A percentile compares a stretch with the other conserved stretches of the same genome.
Evolutionary conservation across 1,140 invertebrate species (phyloP).

Genomic region (Listronotus oregonensis): DNA sequence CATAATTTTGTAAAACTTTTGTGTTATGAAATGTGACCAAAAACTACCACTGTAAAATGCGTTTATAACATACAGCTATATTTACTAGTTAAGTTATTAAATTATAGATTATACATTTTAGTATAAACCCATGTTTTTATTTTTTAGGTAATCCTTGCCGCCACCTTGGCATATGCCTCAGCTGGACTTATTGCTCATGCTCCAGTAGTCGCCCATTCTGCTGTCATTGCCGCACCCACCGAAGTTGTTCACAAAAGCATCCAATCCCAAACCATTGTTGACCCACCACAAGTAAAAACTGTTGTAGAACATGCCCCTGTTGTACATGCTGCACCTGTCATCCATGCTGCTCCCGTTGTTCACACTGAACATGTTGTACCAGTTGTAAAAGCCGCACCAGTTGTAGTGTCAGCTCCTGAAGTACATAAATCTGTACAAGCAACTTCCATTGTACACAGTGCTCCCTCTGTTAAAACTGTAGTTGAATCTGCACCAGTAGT

Average conservation of each 20-base stretch:
- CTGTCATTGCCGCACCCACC: conserved; percentile 53
- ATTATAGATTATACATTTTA: too few species aligned
- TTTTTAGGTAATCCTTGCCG: conserved; percentile 58
- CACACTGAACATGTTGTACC: conserved; percentile 15
- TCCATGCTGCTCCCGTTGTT: conserved; percentile 60
- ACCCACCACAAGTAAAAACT: conserved; percentile 55
- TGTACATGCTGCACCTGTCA: conserved; percentile 54
- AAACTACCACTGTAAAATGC: too few species aligned
- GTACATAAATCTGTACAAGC: conserved; percentile 58
- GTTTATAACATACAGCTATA: too few species aligned
- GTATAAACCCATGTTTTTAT: conserved; percentile 5
- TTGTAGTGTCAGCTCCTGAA: conserved; percentile 39
- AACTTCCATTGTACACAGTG: conserved; percentile 54
- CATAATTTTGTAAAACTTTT: too few species aligned
- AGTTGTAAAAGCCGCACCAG: conserved; percentile 20
- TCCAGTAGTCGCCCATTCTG: conserved; percentile 55
- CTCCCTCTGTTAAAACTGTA: conserved; percentile 56
- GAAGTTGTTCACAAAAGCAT: conserved; percentile 39
- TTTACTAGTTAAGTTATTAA: too few species aligned
- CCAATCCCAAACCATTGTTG: conserved; percentile 57
- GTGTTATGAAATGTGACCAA: too few species aligned
- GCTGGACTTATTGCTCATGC: conserved; percentile 58
- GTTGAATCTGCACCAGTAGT: conserved; percentile 55
- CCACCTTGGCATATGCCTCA: conserved; percentile 61
- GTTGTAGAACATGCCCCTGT: conserved; percentile 54